These are phyloP conservation scores for Smutsia temminckii DNA, from an alignment of 2,797 vertebrate genomes.

Conservation along the genomic window DNA sequence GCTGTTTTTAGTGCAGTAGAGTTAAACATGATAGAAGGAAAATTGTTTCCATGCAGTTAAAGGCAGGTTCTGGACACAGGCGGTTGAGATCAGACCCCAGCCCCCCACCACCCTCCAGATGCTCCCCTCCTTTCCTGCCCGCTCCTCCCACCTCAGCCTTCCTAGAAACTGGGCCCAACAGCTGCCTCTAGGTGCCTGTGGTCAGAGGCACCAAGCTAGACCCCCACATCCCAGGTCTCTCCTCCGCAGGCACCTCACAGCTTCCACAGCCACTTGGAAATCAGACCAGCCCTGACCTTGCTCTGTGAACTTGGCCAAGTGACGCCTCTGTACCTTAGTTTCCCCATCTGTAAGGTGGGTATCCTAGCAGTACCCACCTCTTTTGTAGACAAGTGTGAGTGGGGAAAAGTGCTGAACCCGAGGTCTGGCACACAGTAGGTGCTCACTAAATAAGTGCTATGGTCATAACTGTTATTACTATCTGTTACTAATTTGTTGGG, in stretches of 20 bases:
- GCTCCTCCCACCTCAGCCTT: too few relatives aligned
- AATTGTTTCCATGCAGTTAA: not conserved
- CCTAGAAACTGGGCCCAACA: not conserved
- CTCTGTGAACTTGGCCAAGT: not conserved
- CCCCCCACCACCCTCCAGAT: not conserved
- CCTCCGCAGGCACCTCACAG: not conserved
- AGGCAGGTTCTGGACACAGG: not conserved
- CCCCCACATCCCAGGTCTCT: not conserved
- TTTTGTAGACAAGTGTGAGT: not conserved
- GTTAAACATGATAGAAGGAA: not conserved
- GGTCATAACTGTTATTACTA: rapidly evolving
- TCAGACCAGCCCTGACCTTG: not conserved
- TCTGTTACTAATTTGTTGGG: not conserved
- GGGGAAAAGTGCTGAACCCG: not conserved
- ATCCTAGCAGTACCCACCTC: rapidly evolving
- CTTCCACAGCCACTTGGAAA: not conserved
- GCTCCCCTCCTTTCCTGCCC: not conserved
- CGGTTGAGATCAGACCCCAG: not conserved
- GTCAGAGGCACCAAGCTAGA: not conserved
- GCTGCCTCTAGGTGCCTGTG: not conserved
- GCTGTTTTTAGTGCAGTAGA: not conserved
- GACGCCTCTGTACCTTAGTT: not conserved
- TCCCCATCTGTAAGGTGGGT: not conserved
- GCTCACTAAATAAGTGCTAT: rapidly evolving
- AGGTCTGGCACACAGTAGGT: not conserved